Conservation (phyloP, 2,888 invertebrate species). For the Nycteola revayana region DNA sequence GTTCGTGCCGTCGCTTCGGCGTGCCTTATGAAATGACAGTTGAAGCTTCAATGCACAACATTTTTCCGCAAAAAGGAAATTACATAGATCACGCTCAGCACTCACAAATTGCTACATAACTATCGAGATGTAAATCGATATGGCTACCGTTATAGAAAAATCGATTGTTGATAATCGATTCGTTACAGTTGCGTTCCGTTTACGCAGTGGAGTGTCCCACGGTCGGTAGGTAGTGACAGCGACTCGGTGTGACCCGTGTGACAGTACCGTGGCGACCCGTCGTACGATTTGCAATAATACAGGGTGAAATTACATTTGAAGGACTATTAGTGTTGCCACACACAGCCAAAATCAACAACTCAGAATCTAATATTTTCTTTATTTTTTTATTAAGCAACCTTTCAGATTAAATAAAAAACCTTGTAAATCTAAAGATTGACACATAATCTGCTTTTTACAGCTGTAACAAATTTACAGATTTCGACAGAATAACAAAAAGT, state of each 20-base stretch:
- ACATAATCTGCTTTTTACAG: slow-evolving; percentile 2
- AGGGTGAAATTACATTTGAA: slow-evolving; percentile 62
- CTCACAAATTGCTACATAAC: slow-evolving; percentile 75
- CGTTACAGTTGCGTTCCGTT: slow-evolving; percentile 71
- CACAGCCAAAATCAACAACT: slow-evolving; percentile 41
- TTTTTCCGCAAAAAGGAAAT: slow-evolving; percentile 73
- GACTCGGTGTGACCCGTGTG: slow-evolving; percentile 39
- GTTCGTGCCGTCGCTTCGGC: slow-evolving; percentile 58
- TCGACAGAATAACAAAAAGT: slow-evolving; percentile 3
- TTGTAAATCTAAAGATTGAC: slow-evolving; percentile 10
- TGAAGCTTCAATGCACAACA: slow-evolving; percentile 75
- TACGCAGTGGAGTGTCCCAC: slow-evolving; percentile 71
- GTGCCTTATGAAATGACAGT: slow-evolving; percentile 79
- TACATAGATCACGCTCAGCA: slow-evolving; percentile 78
- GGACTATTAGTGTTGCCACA: slow-evolving; percentile 57
- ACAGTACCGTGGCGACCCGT: slow-evolving; percentile 49
- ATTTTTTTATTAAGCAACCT: slow-evolving; percentile 6
- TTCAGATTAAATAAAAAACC: slow-evolving; percentile 14
- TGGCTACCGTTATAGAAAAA: slow-evolving; percentile 78
- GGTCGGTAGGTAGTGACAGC: slow-evolving; percentile 39
- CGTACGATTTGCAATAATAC: slow-evolving; percentile 54
- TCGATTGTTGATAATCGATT: slow-evolving; percentile 76
- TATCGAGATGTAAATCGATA: slow-evolving; percentile 75
- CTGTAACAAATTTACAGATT: slow-evolving; percentile 5
- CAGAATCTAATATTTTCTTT: slow-evolving; percentile 16